Base-by-base conservation (phyloP, 2,888 invertebrate genomes). In the Dynastes hyllus region DNA sequence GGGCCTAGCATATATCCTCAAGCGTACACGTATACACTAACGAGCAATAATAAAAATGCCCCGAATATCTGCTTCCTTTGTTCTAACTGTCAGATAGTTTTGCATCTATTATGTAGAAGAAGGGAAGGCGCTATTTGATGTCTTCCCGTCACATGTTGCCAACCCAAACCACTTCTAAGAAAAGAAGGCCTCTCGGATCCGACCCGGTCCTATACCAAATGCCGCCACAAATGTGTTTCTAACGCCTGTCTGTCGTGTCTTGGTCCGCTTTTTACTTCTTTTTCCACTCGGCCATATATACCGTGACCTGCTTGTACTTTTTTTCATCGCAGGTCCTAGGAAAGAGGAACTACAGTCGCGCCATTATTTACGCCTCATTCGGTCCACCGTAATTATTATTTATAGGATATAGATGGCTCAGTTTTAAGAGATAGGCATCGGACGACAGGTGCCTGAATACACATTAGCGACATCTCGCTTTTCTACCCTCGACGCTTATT, bases 111-210 rank as follows among this genome's bases (percentile, higher is more conserved):
- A 83, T 79, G 61, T 73, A 53, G 37, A 73, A 40, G 40, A 37
- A 73, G 58, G 70, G 81, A 81, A 81, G 79, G 81, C 79, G 81
- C 80, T 81, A 80, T 80, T 81, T 80, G 81, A 81, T 82, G 82
- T 81, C 81, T 81, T 81, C 80, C 81, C 80, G 81, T 79, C 81
- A 81, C 79, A 82, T 82, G 82, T 80, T 81, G 71, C 78, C 78
- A 79, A 79, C 79, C 79, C 71, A 81, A 81, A 81, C 81, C 80
- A 81, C 81, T 82, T 82, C 82, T 77, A 76, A 77, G 82, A 82
- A 82, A 78, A 79, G 78, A 77, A 80, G 77, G 79, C 67, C 78
- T 65, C 78, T 65, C 78, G 71, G 76, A 32, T 58, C 77, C 77
- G 77, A 79, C 51, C 76, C 40, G 77, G 77, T 51, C 50, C 78